Base-by-base conservation (phyloP, 2,888 invertebrate species). In the Tanytarsus gracilentus region DNA sequence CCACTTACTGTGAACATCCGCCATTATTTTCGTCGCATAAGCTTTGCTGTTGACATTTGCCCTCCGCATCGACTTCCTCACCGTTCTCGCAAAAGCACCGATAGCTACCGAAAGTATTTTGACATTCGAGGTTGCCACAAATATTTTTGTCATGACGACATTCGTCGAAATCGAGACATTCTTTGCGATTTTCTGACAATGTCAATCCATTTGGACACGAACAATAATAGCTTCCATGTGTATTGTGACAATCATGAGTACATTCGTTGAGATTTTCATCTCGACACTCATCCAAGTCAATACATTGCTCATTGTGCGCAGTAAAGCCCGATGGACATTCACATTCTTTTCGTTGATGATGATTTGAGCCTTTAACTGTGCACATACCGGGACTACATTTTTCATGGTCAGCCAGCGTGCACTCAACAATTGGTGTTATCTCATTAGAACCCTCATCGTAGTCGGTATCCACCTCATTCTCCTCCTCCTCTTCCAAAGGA, bases 11-110 rank as follows among this genome's bases (percentile, higher is more conserved):
- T 0, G 77, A 76, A 62, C 84, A 83, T n/a, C 75, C 76, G 4
- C 74, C 75, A 62, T 79, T 78, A 53, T 73, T 70, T 2, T 68
- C 63, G 9, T 68, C 67, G 65, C 84, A 85, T 63, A 69, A 69
- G 69, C 30, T 56, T 9, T 11, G 69, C 70, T 5, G 70, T 71
- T 23, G 48, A 48, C 58, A 58, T 29, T 58, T 21, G 2, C 58
- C 58, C 30, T 58, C 21, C 1, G 69, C 68, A 40, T 69, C 68
- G 4, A 79, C 66, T 58, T 76, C 72, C 62, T 74, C 73, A 2
- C 77, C 78, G 16, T 69, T 65, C 0, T 78, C 76, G 67, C 83
- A 83, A 0, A 74, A 69, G 66, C 83, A 83, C 36, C 71, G 71
- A 58, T 76, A 76, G 27, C 75, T 72, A 2, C 78, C 78, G 18